phyloP scores from a whole-genome alignment of 1,140 invertebrate species.

The Cyphomyrmex costatus region DNA sequence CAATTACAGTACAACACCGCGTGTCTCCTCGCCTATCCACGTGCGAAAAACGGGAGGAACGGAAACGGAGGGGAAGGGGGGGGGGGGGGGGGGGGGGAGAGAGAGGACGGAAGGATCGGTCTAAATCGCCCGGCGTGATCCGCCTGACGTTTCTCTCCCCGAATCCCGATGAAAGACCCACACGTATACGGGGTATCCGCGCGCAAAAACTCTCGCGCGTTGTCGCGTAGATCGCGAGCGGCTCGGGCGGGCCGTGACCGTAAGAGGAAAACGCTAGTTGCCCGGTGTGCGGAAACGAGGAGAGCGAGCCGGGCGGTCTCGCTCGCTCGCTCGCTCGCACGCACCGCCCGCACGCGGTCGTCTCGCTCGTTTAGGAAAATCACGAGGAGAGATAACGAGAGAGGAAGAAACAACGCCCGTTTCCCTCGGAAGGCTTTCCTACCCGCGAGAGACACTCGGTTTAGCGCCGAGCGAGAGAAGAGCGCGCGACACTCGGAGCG shows the following conservation, averaged over 20 bases:
- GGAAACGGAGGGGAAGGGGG: neutral
- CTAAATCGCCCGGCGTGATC: neutral
- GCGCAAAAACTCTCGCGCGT: neutral
- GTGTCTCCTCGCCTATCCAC: neutral
- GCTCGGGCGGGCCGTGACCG: constrained; percentile 44
- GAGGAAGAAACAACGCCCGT: constrained; percentile 1
- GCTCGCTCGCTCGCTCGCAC: neutral
- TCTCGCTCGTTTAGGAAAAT: constrained; percentile 5
- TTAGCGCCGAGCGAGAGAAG: neutral
- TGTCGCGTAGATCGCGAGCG: constrained; percentile 41
- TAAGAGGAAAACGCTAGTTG: constrained; percentile 59
- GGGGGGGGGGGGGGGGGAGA: neutral
- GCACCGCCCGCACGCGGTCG: neutral
- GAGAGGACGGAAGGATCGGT: neutral
- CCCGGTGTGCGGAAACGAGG: constrained; percentile 26
- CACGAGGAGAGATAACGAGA: neutral
- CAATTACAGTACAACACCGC: neutral
- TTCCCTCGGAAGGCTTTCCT: neutral
- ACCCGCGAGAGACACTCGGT: neutral
- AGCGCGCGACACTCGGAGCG: neutral
- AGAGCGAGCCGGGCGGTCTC: constrained; percentile 2
- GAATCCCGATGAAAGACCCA: neutral
- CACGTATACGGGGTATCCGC: neutral
- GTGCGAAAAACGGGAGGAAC: neutral
- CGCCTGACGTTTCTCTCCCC: neutral